Conservation (phyloP, 2,797 vertebrate species). For the Micrastur ruficollis region DNA sequence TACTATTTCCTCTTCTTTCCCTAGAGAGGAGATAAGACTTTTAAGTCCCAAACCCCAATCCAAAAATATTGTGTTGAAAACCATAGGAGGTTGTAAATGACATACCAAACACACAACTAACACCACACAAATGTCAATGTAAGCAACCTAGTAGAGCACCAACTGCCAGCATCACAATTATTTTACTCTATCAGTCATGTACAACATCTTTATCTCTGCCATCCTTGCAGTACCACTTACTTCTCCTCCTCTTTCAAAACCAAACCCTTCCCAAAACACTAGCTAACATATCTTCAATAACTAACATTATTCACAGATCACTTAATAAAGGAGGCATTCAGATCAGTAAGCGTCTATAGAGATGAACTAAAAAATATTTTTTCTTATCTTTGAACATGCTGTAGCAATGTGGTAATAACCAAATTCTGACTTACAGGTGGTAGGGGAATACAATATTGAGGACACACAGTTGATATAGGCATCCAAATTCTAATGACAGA, state of each 20-base stretch:
- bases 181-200: not conserved
- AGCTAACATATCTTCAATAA: not conserved
- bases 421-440: not conserved
- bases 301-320: not conserved
- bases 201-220: not conserved
- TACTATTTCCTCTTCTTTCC: conserved; percentile 77
- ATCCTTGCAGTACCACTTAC: not conserved
- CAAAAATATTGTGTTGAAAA: not conserved
- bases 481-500: not conserved
- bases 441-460: not conserved
- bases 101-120: not conserved
- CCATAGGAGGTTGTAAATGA: not conserved
- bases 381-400: not conserved
- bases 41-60: not conserved
- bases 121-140: not conserved
- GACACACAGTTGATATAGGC: not conserved
- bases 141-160: not conserved
- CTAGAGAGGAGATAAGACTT: conserved; percentile 56
- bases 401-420: not conserved
- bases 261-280: not conserved
- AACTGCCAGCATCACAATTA: not conserved
- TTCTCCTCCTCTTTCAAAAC: not conserved
- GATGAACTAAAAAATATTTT: not conserved
- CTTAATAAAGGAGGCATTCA: not conserved
- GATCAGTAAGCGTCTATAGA: not conserved